Evolutionary conservation across 2,888 invertebrate species (phyloP).

Genomic region (Eumacrocentrus americanus): DNA sequence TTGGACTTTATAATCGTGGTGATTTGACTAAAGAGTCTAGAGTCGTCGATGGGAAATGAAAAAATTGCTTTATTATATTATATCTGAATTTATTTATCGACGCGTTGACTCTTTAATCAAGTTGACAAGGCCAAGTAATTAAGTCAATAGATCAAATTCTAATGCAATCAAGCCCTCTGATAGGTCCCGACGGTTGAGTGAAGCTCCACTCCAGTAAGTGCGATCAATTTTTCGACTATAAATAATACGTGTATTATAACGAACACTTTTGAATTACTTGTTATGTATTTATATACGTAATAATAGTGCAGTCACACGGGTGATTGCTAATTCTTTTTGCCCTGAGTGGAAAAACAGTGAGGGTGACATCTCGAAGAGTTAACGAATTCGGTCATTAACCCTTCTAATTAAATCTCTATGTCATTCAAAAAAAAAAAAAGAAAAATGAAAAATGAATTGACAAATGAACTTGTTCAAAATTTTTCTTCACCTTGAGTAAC

Average conservation of each 20-base stretch:
- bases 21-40: too few relatives aligned
- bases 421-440: background rate
- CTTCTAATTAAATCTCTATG: background rate
- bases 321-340: background rate
- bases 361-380: slow-evolving; percentile 5
- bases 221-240: slow-evolving; percentile 27
- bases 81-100: too few relatives aligned
- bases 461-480: too few relatives aligned
- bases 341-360: background rate
- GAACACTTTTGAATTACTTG: slow-evolving; percentile 52
- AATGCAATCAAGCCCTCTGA: too few relatives aligned
- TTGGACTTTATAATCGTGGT: too few relatives aligned
- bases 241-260: slow-evolving; percentile 57
- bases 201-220: background rate
- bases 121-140: too few relatives aligned
- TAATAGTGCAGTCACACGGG: background rate
- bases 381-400: slow-evolving; percentile 1
- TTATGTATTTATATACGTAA: slow-evolving; percentile 38
- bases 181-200: background rate
- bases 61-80: too few relatives aligned
- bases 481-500: too few relatives aligned
- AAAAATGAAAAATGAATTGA: slow-evolving; percentile 1
- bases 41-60: too few relatives aligned
- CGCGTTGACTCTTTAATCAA: too few relatives aligned
- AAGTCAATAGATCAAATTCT: too few relatives aligned